Percentiles rank a stretch among this genome's conserved stretches.
Conservation (phyloP, 1,140 invertebrate genomes). For the Cydia splendana region DNA sequence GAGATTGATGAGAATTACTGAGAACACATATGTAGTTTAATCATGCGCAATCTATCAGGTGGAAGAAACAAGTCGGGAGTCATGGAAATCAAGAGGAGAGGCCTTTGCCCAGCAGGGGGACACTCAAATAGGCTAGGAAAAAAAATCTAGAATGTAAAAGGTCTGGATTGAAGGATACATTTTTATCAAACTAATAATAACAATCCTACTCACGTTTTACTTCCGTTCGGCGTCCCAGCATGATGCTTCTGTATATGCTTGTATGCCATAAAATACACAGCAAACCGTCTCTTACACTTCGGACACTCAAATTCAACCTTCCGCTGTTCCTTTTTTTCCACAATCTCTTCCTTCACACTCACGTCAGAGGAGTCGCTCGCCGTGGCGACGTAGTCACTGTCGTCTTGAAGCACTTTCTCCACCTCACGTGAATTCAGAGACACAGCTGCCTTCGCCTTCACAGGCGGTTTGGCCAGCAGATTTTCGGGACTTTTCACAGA, state of each 20-base stretch:
- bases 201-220: constrained; percentile 57
- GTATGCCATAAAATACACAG: constrained; percentile 50
- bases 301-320: constrained; percentile 57
- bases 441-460: background rate
- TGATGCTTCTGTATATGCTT: constrained; percentile 63
- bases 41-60: too few relatives aligned
- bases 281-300: constrained; percentile 46
- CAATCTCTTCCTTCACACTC: background rate
- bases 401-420: background rate
- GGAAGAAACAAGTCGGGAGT: too few relatives aligned
- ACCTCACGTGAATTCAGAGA: background rate
- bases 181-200: constrained; percentile 5
- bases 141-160: too few relatives aligned
- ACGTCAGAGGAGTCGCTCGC: background rate
- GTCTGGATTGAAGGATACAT: too few relatives aligned
- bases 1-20: too few relatives aligned
- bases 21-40: too few relatives aligned
- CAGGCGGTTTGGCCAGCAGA: background rate
- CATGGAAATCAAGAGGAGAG: too few relatives aligned
- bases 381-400: background rate
- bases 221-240: constrained; percentile 44
- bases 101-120: too few relatives aligned
- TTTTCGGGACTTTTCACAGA: constrained; percentile 16
- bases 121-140: too few relatives aligned
- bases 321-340: background rate